These are phyloP conservation scores for Saccostrea cuccullata DNA, from an alignment of 1,140 invertebrate species.

Conservation along the genomic window DNA sequence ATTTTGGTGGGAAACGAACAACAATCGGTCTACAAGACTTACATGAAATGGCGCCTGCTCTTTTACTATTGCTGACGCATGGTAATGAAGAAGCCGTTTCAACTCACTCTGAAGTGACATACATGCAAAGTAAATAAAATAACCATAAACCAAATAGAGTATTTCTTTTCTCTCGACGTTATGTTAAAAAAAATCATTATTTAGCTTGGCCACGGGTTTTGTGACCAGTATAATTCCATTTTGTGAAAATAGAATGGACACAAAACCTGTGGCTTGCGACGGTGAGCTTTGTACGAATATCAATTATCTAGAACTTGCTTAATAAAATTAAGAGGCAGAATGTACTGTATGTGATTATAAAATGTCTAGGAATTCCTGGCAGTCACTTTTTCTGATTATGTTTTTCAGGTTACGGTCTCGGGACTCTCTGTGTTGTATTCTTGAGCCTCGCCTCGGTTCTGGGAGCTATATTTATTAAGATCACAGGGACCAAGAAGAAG, in stretches of 20 bases:
- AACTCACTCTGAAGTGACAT: not conserved
- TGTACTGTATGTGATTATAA: not conserved
- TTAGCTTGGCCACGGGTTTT: not conserved
- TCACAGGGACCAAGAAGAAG: constrained; percentile 50
- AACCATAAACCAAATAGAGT: not conserved
- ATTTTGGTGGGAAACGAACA: not conserved
- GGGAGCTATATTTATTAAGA: constrained; percentile 70
- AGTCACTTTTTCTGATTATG: not conserved
- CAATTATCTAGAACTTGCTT: not conserved
- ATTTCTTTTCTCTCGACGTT: not conserved
- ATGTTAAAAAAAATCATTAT: not conserved
- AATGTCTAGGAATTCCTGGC: not conserved
- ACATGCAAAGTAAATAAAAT: not conserved
- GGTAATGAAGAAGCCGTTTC: not conserved
- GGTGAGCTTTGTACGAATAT: not conserved
- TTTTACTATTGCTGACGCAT: not conserved
- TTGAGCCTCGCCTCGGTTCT: constrained; percentile 72
- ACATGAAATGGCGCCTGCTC: not conserved
- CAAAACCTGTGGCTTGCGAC: no score
- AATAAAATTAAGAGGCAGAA: not conserved
- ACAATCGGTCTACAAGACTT: not conserved
- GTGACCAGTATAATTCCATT: not conserved
- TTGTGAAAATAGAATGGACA: no score
- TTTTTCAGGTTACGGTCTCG: constrained; percentile 74
- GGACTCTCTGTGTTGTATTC: constrained; percentile 72